Evolutionary conservation across 2,888 invertebrate species (phyloP).

Genomic region (Lochmaea capreae): DNA sequence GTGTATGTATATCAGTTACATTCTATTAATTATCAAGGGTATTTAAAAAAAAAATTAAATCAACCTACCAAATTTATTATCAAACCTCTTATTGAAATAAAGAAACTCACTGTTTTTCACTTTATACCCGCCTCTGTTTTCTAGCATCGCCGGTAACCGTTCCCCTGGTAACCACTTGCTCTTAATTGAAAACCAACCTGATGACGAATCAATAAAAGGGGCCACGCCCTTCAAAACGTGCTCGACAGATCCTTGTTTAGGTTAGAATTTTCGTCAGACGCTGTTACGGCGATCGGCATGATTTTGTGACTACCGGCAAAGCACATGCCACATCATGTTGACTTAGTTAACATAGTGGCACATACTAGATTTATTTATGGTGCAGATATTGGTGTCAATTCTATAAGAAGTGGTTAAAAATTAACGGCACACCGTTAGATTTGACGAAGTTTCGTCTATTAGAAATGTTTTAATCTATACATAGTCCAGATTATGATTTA

Average conservation of each 20-base stretch:
- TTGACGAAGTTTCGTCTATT: too few relatives aligned
- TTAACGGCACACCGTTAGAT: too few relatives aligned
- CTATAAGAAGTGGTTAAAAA: too few relatives aligned
- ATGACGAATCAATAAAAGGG: conserved; percentile 67
- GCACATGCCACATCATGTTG: conserved; percentile 20
- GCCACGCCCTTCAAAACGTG: conserved; percentile 51
- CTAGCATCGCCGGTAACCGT: conserved; percentile 56
- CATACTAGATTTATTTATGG: conserved; percentile 3
- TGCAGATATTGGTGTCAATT: not conserved
- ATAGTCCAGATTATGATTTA: too few relatives aligned
- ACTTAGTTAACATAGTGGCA: conserved; percentile 12
- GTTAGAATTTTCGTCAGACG: conserved; percentile 40
- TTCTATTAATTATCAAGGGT: too few relatives aligned
- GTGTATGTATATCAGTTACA: too few relatives aligned
- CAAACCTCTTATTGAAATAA: not conserved
- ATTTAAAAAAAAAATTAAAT: too few relatives aligned
- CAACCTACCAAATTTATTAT: too few relatives aligned
- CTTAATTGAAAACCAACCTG: conserved; percentile 68
- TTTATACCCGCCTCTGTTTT: conserved; percentile 33
- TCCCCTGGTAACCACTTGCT: conserved; percentile 67
- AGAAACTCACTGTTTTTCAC: not conserved
- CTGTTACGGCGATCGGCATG: conserved; percentile 24
- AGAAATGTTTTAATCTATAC: too few relatives aligned
- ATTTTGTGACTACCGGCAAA: conserved; percentile 20
- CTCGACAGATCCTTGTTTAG: conserved; percentile 47